These are phyloP conservation scores for Hypomecis punctinalis DNA, from an alignment of 2,888 invertebrate genomes.

Conservation along the genomic window DNA sequence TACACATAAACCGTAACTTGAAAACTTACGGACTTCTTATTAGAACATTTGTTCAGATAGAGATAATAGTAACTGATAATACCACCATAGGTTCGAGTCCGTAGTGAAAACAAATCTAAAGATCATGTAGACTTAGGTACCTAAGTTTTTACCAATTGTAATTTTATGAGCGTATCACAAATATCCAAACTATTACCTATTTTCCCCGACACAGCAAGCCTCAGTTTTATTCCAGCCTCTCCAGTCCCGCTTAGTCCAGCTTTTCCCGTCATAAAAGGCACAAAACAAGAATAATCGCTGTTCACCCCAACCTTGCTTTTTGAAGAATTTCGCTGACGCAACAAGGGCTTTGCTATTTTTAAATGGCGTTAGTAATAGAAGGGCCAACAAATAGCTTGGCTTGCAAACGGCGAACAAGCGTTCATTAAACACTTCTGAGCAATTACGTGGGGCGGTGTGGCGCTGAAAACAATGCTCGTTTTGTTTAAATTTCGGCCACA, in stretches of 20 bases:
- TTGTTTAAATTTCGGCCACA: conserved; percentile 56
- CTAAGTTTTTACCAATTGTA: too few species aligned
- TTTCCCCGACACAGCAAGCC: conserved; percentile 27
- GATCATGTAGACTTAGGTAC: too few species aligned
- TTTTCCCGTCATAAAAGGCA: conserved; percentile 41
- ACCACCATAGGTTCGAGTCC: too few species aligned
- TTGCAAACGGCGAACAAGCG: conserved; percentile 65
- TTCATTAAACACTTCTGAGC: conserved; percentile 75
- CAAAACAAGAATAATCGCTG: conserved; percentile 41
- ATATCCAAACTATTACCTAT: background rate
- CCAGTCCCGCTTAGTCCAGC: conserved; percentile 37
- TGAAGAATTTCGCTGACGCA: conserved; percentile 33
- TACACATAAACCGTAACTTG: too few species aligned
- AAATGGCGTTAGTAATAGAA: conserved; percentile 33
- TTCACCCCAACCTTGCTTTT: conserved; percentile 27
- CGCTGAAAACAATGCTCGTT: conserved; percentile 62
- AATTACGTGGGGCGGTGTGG: conserved; percentile 62
- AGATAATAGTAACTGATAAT: too few species aligned
- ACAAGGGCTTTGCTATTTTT: conserved; percentile 37
- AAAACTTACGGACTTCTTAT: too few species aligned
- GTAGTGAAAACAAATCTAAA: too few species aligned
- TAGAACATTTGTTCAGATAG: too few species aligned
- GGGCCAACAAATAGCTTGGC: conserved; percentile 29
- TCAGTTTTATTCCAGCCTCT: conserved; percentile 35
- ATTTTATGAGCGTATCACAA: background rate